Base-by-base conservation (phyloP, 2,113 vertebrate species). In the Mirounga angustirostris region DNA sequence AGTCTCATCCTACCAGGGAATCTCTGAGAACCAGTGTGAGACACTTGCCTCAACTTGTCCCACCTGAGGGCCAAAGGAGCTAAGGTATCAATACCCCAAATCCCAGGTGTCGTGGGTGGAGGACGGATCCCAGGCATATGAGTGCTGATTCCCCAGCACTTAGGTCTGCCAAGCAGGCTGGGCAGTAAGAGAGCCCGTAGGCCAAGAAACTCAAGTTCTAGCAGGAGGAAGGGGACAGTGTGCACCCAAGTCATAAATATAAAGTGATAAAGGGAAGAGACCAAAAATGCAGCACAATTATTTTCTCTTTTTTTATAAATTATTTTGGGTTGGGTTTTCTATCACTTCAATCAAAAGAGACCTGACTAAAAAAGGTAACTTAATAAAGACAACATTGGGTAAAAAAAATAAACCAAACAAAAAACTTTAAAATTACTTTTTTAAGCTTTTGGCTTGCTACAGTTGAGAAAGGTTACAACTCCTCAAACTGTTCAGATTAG, bases 341-440 rank as follows among this genome's bases (percentile, higher is more conserved):
- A 71, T 93, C 15, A 59, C 36, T 94, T 94, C n/a, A 86, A 86
- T 30, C 67, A 67, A 88, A 71, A 65, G 46, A 94, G 9, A 65
- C 36, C n/a, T 36, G 81, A 61, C 2, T 4, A 22, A 84, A 54
- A 93, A 81, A 10, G 80, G 18, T 18, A 97, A 67, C 21, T 59
- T 15, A 33, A 81, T 40, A 50, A 88, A 88, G 54, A 86, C 43
- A 82, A 54, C n/a, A 63, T 46, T 74, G 22, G 5, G 4, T 78
- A 82, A 81, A 89, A 94, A 43, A 61, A 96, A 94, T 22, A 28
- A 94, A 88, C 10, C 21, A 92, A 96, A 43, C 28, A 74, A 91
- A 81, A 61, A 58, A 30, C 7, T 36, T 90, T 59, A 24, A 58
- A 76, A 67, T 46, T 52, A 43, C 1, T 46, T 82, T 36, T 59